phyloP scores from a whole-genome alignment of 2,888 invertebrate species.

The Congeria kusceri region DNA sequence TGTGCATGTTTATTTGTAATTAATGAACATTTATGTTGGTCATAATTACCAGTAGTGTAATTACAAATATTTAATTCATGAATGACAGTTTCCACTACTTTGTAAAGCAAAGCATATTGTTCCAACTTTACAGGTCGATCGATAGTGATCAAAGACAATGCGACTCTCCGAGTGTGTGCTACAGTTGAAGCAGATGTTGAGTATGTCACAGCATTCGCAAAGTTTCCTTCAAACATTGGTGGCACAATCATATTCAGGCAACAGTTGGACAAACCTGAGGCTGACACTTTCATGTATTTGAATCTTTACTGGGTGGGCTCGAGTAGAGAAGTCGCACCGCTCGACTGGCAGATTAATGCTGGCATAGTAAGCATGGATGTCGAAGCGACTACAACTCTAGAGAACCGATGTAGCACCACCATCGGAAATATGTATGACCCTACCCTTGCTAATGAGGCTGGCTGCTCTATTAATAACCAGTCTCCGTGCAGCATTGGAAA shows the following conservation, averaged over 20 bases:
- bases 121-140: constrained; percentile 65
- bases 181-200: constrained; percentile 63
- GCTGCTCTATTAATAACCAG: constrained; percentile 51
- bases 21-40: neutral
- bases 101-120: neutral
- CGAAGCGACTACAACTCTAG: constrained; percentile 40
- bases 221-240: constrained; percentile 62
- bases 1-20: neutral
- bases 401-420: constrained; percentile 51
- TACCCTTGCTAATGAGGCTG: constrained; percentile 16
- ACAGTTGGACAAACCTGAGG: constrained; percentile 36
- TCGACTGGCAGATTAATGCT: constrained; percentile 63
- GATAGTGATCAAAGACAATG: constrained; percentile 45
- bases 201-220: constrained; percentile 69
- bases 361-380: constrained; percentile 58
- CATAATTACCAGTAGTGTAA: neutral
- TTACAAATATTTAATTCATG: neutral
- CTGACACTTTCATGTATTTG: constrained; percentile 64
- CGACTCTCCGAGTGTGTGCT: constrained; percentile 60
- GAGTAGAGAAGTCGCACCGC: constrained; percentile 15
- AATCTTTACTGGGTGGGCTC: constrained; percentile 59
- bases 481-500: constrained; percentile 69
- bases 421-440: constrained; percentile 63
- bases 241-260: constrained; percentile 73
- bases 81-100: neutral